Conservation (phyloP, 2,113 vertebrate species). For the Myrmophylax atrothorax region DNA sequence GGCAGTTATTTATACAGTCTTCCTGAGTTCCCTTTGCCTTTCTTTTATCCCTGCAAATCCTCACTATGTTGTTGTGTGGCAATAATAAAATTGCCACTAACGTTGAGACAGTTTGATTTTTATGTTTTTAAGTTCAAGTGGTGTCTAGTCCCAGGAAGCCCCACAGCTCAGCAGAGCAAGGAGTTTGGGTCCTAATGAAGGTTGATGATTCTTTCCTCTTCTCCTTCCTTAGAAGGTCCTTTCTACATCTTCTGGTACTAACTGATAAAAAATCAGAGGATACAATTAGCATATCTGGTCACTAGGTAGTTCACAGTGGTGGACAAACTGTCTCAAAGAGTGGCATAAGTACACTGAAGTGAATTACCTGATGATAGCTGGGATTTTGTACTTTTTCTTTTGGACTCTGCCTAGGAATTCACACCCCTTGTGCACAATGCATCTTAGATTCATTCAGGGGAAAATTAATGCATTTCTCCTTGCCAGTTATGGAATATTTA, state of each 20-base stretch:
- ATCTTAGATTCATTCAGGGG: not conserved
- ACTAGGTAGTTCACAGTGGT: not conserved
- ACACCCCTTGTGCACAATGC: not conserved
- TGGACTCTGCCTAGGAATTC: not conserved
- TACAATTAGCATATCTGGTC: not conserved
- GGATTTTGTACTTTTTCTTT: not conserved
- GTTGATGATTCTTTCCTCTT: not conserved
- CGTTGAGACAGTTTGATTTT: not conserved
- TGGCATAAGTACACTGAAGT: not conserved
- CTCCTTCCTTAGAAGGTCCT: not conserved
- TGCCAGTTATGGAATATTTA: not conserved
- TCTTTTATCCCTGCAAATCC: not conserved
- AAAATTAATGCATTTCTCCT: not conserved
- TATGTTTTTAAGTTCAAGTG: not conserved
- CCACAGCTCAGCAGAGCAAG: not conserved
- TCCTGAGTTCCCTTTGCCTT: not conserved
- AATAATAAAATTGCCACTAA: not conserved
- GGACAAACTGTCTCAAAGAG: not conserved
- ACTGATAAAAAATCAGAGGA: not conserved
- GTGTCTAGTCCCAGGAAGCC: not conserved
- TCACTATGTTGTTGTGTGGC: not conserved
- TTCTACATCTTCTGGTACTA: not conserved
- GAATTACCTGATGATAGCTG: not conserved
- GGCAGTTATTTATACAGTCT: not conserved
- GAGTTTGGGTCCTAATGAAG: not conserved